Conservation (phyloP, 2,113 vertebrate species). For the Urocitellus parryii region DNA sequence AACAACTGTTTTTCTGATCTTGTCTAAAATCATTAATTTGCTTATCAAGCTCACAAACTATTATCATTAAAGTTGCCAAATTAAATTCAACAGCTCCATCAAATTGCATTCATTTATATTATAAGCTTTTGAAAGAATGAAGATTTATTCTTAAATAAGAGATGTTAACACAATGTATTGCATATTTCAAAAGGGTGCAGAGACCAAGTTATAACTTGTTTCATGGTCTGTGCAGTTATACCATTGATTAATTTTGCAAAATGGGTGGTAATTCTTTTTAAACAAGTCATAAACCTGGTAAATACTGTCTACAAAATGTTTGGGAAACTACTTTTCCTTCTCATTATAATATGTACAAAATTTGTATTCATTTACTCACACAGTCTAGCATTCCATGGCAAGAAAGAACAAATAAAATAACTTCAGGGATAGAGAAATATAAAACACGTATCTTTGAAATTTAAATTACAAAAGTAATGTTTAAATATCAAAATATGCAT, state of each 20-base stretch:
- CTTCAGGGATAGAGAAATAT: neutral
- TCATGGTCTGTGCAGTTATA: neutral
- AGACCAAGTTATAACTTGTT: neutral
- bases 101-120: conserved; percentile 16
- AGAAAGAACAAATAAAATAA: conserved; percentile 38
- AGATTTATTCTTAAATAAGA: neutral
- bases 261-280: neutral
- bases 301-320: neutral
- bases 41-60: conserved; percentile 13
- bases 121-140: conserved; percentile 46
- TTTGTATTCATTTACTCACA: neutral
- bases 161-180: neutral
- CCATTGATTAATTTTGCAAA: conserved; percentile 35
- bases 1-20: conserved; percentile 1
- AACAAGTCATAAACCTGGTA: conserved; percentile 16
- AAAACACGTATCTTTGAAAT: neutral
- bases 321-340: conserved; percentile 4
- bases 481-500: conserved; percentile 12
- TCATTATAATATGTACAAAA: conserved; percentile 21
- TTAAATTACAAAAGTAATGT: conserved; percentile 2
- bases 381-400: neutral
- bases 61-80: conserved; percentile 17
- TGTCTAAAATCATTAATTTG: conserved; percentile 39
- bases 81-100: conserved; percentile 27
- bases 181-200: neutral